These are phyloP conservation scores for Lasioglossum pauxillum DNA, from an alignment of 2,888 invertebrate species.

Conservation along the genomic window DNA sequence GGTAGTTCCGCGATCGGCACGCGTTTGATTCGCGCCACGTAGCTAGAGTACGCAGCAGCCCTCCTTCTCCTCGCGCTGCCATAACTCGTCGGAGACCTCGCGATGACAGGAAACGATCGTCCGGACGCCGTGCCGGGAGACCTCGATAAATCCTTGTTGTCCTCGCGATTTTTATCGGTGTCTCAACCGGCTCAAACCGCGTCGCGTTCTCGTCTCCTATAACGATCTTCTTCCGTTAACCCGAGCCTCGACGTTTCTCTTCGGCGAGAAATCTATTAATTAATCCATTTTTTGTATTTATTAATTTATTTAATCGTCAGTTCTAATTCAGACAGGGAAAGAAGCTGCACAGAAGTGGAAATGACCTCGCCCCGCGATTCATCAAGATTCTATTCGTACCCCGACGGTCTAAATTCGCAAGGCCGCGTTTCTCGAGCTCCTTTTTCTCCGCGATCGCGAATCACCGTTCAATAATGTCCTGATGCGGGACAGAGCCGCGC, in stretches of 20 bases:
- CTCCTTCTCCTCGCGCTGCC: not conserved
- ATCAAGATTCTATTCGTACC: not conserved
- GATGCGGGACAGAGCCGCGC: slow-evolving; percentile 3
- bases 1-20: slow-evolving; percentile 27
- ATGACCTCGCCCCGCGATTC: not conserved
- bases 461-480: slow-evolving; percentile 55
- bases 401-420: not conserved
- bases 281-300: too few species aligned
- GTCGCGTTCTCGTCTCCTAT: not conserved
- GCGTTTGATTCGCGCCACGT: slow-evolving; percentile 28
- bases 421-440: not conserved
- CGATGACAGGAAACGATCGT: slow-evolving; percentile 41
- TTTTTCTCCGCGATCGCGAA: not conserved
- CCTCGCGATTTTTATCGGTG: slow-evolving; percentile 32
- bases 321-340: not conserved
- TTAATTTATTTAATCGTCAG: too few species aligned
- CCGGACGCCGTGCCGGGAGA: slow-evolving; percentile 12
- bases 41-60: not conserved
- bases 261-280: not conserved
- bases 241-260: not conserved
- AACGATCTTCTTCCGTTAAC: not conserved
- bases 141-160: slow-evolving; percentile 44
- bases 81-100: slow-evolving; percentile 30
- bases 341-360: not conserved
- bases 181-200: slow-evolving; percentile 18